Evolutionary conservation across 2,888 invertebrate species (phyloP), one percentile per base, ranked within the genome.

Genomic region (Euplagia quadripunctaria): DNA sequence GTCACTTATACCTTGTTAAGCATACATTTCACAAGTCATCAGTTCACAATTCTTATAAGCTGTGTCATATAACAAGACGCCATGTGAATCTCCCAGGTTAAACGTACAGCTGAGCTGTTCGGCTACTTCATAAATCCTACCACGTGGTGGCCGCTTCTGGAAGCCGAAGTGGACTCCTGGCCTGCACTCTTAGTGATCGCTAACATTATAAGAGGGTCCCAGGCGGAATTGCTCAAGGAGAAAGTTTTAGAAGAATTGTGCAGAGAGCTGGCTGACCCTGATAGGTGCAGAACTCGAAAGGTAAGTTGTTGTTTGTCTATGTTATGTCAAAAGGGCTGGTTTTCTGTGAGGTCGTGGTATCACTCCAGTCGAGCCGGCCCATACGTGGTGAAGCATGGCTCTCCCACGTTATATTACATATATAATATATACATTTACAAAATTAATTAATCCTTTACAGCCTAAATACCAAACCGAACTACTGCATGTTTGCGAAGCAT

Each of bases 81-180:
- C 31, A 14, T 66, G 5, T 31, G 3, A 41, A 12, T 70, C 3
- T 63, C 31, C n/a, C 51, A 97, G 97, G 94, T 97, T 61, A 96
- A 97, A 86, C 96, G 96, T 68, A 97, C 97, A 4, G 97, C 97
- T 0, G 97, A 97, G 88, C 93, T 98, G 69, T 96, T 98, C 79
- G 98, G 98, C 16, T 97, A 97, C 87, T 98, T 98, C 92, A 97
- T 98, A 66, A 94, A 95, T 0, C 97, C 97, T 0, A 94, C 96
- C 41, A 96, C 97, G 0, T 98, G 97, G 97, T 97, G 97, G 91
- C 96, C 97, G 64, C 91, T 98, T 6, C 89, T 98, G n/a, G 93
- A 97, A 73, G 96, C 97, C 0, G 96, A 97, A 6, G 91, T 97
- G 72, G 97, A 97, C 80, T 90, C 92, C 9, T 96, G 96, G 95